A percentile compares a stretch with the other conserved stretches of the same genome.
Conservation (phyloP, 2,797 vertebrate genomes). For the Pterois miles region DNA sequence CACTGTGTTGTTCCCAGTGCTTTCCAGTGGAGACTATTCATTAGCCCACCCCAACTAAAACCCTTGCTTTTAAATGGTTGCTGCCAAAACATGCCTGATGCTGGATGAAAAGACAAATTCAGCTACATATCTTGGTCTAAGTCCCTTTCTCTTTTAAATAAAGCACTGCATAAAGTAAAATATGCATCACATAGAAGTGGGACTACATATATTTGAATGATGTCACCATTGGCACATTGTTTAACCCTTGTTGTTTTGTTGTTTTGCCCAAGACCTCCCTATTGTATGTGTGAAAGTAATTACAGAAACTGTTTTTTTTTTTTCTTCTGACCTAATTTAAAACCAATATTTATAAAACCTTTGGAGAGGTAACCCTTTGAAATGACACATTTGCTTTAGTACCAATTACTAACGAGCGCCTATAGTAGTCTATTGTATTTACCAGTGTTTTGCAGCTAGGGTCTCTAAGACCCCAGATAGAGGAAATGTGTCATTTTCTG, state of each 20-base stretch:
- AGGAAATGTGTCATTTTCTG: background rate
- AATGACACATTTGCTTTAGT: background rate
- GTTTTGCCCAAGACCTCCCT: background rate
- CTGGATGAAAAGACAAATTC: background rate
- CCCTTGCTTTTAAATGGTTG: background rate
- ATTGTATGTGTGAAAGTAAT: background rate
- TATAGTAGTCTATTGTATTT: background rate
- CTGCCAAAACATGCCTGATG: background rate
- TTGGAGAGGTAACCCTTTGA: background rate
- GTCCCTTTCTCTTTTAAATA: background rate
- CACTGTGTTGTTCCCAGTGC: conserved; percentile 34
- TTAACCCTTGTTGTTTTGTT: background rate
- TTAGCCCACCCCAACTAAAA: background rate
- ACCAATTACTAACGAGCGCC: background rate
- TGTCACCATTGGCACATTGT: background rate
- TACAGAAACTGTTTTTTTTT: background rate
- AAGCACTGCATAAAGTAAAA: background rate
- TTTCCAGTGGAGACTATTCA: conserved; percentile 22
- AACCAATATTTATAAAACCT: background rate
- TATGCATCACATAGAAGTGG: background rate
- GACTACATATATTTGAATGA: background rate
- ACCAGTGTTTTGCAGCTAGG: background rate
- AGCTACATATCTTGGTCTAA: background rate
- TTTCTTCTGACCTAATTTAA: background rate
- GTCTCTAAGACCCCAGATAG: background rate